phyloP scores from a whole-genome alignment of 2,797 vertebrate species.

The Rhodeus uyekii region DNA sequence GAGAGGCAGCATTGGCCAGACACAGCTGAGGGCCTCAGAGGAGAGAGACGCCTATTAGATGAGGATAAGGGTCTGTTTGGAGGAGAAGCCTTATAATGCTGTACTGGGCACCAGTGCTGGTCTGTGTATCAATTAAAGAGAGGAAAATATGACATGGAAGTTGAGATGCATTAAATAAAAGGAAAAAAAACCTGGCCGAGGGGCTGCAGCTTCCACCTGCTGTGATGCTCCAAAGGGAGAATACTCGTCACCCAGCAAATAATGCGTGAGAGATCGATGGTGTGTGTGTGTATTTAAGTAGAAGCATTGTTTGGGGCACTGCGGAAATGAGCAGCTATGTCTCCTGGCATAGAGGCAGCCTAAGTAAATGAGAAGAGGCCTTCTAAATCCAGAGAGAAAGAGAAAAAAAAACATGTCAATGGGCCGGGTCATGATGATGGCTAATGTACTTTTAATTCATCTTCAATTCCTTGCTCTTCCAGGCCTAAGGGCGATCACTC shows the following conservation, averaged over 20 bases:
- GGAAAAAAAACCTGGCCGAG: conserved; percentile 72
- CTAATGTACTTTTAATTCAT: conserved; percentile 80
- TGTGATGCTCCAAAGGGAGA: conserved; percentile 58
- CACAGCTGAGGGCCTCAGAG: conserved; percentile 83
- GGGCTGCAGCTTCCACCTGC: conserved; percentile 28
- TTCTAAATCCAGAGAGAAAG: conserved; percentile 61
- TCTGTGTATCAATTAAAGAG: conserved; percentile 79
- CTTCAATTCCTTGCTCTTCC: conserved; percentile 63
- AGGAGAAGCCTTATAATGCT: conserved; percentile 76
- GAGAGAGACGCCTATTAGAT: conserved; percentile 80
- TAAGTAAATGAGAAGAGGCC: conserved; percentile 55
- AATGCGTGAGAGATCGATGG: conserved; percentile 44
- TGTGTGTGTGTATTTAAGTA: conserved; percentile 32
- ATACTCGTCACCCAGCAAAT: conserved; percentile 39
- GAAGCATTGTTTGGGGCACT: conserved; percentile 44
- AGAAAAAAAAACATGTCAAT: conserved; percentile 62
- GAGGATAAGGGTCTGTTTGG: conserved; percentile 83
- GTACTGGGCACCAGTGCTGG: conserved; percentile 72
- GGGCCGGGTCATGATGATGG: conserved; percentile 72
- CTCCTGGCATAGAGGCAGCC: conserved; percentile 47
- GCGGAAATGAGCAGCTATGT: conserved; percentile 56
- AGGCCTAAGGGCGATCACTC: conserved; percentile 67
- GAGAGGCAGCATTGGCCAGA: conserved; percentile 78
- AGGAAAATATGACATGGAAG: conserved; percentile 79
- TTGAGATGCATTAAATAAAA: conserved; percentile 78